Evolutionary conservation across 2,888 invertebrate species (phyloP), one percentile per base, ranked within the genome.

Genomic region (Dolichopus griseipennis): DNA sequence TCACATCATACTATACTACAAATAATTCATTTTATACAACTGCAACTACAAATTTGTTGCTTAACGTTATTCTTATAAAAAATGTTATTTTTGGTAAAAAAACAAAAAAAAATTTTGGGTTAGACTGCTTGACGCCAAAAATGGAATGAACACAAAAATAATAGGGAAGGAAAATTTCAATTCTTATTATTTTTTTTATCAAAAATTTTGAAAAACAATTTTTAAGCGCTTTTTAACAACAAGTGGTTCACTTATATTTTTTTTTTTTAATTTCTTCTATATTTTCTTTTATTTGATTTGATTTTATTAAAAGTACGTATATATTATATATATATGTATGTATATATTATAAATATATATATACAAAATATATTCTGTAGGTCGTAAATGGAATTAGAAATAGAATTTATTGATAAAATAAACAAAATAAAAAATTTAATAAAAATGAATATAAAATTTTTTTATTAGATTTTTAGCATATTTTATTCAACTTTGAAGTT

Each of bases 391-490:
- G 52, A 52, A 52, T 52, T 52, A 52, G 12, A 52, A 52, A 52
- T 52, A 52, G 2, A 52, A 52, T 52, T 52, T 52, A 52, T 52
- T 52, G 52, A 52, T 52, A 52, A 52, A 52, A n/a, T 6, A 41
- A 41, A 41, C 2, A 52, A 52, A 52, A 52, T 52, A 6, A 6
- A 52, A 52, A 52, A 52, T 52, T 52, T 52, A 52, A 52, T 52
- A 52, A 52, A 52, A 52, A 52, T n/a, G 15, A 52, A 52, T n/a
- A n/a, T n/a, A n/a, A n/a, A n/a, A n/a, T 52, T 52, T 52, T 6
- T 52, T 52, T 52, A 52, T 52, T 52, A 52, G 18, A 52, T 52
- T 52, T 52, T 52, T 52, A 52, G 52, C 52, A 52, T 52, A 52
- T 52, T 52, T 52, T 52, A 18, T 52, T 52, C 6, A 52, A 52